phyloP scores from a whole-genome alignment of 2,888 invertebrate genomes.

The Polymixis flavicincta region DNA sequence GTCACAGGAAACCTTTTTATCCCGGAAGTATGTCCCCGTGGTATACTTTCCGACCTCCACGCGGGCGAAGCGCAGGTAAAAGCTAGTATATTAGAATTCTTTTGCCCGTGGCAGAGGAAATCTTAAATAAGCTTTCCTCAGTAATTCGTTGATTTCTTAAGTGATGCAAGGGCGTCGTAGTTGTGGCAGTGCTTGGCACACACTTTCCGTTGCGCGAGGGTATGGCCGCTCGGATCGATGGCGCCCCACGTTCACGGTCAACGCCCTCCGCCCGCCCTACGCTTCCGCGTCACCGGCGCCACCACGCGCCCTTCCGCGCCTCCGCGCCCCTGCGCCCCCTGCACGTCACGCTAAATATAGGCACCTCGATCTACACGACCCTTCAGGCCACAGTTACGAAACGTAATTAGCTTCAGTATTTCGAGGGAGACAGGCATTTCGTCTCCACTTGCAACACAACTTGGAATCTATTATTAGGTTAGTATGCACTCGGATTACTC shows the following conservation, averaged over 20 bases:
- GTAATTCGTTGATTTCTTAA: constrained; percentile 18
- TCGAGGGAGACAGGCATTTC: constrained; percentile 78
- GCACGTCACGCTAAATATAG: constrained; percentile 82
- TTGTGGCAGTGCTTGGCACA: constrained; percentile 67
- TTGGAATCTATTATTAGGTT: constrained; percentile 66
- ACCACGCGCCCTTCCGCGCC: constrained; percentile 61
- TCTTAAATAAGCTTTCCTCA: background rate
- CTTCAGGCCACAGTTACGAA: constrained; percentile 86
- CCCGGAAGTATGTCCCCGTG: background rate
- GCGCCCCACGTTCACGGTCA: constrained; percentile 91
- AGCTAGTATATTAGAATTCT: background rate
- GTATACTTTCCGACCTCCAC: background rate
- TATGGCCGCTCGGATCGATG: constrained; percentile 88
- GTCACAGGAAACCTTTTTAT: background rate
- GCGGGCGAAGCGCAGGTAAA: too few species aligned
- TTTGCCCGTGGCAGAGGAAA: too few species aligned
- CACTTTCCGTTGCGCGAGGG: constrained; percentile 90
- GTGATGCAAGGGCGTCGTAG: constrained; percentile 43
- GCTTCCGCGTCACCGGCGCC: constrained; percentile 87
- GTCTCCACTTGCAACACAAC: constrained; percentile 68
- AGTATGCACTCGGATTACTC: constrained; percentile 47
- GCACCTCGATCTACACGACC: constrained; percentile 80
- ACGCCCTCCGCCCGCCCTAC: constrained; percentile 90
- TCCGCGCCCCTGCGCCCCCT: constrained; percentile 63
- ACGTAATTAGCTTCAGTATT: constrained; percentile 88